Percentiles rank a stretch among this genome's conserved stretches.
Evolutionary conservation across 2,888 invertebrate genomes (phyloP).

Genomic region (Apodemia hepburni): DNA sequence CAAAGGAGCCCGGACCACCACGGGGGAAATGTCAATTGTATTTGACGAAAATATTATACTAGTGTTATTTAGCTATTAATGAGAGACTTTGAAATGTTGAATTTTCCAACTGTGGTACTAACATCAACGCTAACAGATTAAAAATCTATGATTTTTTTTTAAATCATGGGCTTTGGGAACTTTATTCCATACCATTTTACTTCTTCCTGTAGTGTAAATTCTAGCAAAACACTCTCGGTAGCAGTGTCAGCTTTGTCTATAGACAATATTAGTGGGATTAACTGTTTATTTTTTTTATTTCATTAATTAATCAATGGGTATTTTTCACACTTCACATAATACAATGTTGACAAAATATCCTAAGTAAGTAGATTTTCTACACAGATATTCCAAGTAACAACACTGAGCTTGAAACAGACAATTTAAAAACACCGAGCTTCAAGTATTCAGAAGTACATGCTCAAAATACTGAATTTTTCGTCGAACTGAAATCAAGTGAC

Average conservation of each 20-base stretch:
- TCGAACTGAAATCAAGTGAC: constrained; percentile 22
- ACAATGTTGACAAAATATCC: constrained; percentile 36
- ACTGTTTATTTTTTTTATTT: neutral
- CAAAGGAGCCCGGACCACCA: no score
- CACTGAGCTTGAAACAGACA: constrained; percentile 56
- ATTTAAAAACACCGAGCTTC: constrained; percentile 37
- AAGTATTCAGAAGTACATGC: constrained; percentile 40
- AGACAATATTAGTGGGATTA: neutral
- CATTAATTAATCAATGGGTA: neutral
- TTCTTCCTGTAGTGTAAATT: neutral
- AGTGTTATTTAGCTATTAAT: no score
- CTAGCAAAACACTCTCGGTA: neutral
- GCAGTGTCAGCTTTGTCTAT: neutral
- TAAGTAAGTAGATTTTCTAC: constrained; percentile 68
- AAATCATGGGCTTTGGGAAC: no score
- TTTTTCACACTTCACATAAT: constrained; percentile 22
- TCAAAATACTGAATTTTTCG: constrained; percentile 35
- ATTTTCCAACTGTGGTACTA: neutral
- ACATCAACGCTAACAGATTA: neutral
- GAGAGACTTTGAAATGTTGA: no score
- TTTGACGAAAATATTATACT: no score
- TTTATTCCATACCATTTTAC: no score
- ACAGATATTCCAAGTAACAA: constrained; percentile 65
- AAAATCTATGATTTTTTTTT: neutral
- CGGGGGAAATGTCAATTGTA: no score